A percentile compares a stretch with the other conserved stretches of the same genome.
Conservation (phyloP, 2,888 invertebrate genomes). For the Embidobia sp. region DNA sequence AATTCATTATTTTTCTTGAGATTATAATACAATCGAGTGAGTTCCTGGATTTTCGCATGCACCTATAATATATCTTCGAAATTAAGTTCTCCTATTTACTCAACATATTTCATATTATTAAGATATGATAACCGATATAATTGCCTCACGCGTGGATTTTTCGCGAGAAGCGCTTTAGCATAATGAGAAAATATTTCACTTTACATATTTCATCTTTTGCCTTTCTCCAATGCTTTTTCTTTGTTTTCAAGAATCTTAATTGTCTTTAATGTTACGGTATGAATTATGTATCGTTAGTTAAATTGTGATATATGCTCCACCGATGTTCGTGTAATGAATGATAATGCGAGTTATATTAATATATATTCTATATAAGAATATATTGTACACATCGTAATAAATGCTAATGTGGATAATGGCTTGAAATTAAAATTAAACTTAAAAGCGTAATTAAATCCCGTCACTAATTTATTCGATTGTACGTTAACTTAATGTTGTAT, state of each 20-base stretch:
- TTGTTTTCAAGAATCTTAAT: slow-evolving; percentile 56
- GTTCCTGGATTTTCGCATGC: too few species aligned
- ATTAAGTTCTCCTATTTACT: slow-evolving; percentile 52
- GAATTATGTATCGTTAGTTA: slow-evolving; percentile 54
- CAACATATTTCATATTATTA: slow-evolving; percentile 36
- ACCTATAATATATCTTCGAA: too few species aligned
- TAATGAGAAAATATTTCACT: slow-evolving; percentile 62
- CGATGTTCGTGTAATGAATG: slow-evolving; percentile 46
- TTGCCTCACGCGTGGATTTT: slow-evolving; percentile 51
- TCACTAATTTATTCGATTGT: slow-evolving; percentile 50
- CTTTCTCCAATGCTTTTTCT: slow-evolving; percentile 57
- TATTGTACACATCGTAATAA: slow-evolving; percentile 33
- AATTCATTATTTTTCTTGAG: slow-evolving; percentile 12
- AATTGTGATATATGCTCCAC: slow-evolving; percentile 43
- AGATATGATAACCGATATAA: slow-evolving; percentile 41
- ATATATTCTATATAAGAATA: slow-evolving; percentile 32
- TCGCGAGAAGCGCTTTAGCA: slow-evolving; percentile 31
- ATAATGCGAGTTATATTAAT: slow-evolving; percentile 48
- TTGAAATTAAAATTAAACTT: slow-evolving; percentile 31
- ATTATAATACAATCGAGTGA: slow-evolving; percentile 2
- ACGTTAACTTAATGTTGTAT: slow-evolving; percentile 17
- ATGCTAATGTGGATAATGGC: slow-evolving; percentile 42
- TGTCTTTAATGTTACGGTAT: slow-evolving; percentile 54
- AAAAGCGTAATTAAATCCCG: slow-evolving; percentile 47
- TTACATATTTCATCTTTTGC: slow-evolving; percentile 58